Evolutionary conservation across 92 coral and sea anemone genomes (phyloP).

Genomic region (Palythoa grandiflora): DNA sequence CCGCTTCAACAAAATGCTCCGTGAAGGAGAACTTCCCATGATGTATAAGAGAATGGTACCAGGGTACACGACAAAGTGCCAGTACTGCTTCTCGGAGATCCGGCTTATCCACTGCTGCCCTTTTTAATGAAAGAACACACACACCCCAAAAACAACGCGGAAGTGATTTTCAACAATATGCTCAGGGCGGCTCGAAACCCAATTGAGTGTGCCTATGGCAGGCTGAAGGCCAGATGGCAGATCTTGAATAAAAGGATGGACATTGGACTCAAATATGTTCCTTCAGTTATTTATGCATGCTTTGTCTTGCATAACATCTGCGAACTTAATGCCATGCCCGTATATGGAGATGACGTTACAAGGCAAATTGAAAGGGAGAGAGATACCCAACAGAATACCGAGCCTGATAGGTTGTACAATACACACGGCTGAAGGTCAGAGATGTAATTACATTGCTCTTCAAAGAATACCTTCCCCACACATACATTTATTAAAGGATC

Average conservation of each 20-base stretch:
- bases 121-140: slow-evolving; percentile 10
- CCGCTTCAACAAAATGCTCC: slow-evolving; percentile 3
- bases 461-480: slow-evolving; percentile 40
- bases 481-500: slow-evolving; percentile 7
- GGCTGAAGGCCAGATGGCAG: neutral
- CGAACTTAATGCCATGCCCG: slow-evolving; percentile 4
- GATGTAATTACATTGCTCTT: slow-evolving; percentile 45
- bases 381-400: slow-evolving; percentile 15
- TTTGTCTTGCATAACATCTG: neutral
- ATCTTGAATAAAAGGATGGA: neutral
- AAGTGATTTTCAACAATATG: neutral
- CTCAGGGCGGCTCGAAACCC: neutral
- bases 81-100: slow-evolving; percentile 29
- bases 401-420: slow-evolving; percentile 49
- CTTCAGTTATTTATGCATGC: neutral
- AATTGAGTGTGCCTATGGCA: slow-evolving; percentile 2
- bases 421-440: slow-evolving; percentile 49
- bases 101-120: slow-evolving; percentile 34
- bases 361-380: slow-evolving; percentile 46
- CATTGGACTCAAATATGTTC: slow-evolving; percentile 4
- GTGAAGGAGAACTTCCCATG: slow-evolving; percentile 28
- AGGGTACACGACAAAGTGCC: slow-evolving; percentile 44
- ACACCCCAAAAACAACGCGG: neutral
- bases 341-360: neutral
- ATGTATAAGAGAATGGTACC: slow-evolving; percentile 22